Base-by-base conservation (phyloP, 2,113 vertebrate genomes). In the Anser brachyrhynchus region DNA sequence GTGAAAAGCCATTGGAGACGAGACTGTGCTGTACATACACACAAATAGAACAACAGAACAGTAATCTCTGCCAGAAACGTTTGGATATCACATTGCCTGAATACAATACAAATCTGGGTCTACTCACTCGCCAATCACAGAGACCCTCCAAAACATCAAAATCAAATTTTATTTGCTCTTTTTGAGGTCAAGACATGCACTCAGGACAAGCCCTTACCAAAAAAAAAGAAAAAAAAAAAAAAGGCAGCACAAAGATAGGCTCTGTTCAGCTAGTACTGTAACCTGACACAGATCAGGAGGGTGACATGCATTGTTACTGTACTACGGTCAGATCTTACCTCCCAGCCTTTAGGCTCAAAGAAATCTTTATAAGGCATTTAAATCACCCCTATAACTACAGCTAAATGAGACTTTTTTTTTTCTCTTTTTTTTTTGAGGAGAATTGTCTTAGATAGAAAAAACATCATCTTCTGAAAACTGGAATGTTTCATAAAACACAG, bases 161-260 rank as follows among this genome's bases (percentile, higher is more conserved):
- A 21, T 3, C 0, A 0, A 2, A 46, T 83, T 86, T 73, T 2
- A 51, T 79, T 61, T 83, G 37, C 29, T 15, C 41, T 71, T 16
- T 89, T 6, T 46, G 64, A 94, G 91, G 75, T 82, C 71, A 70
- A 41, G 41, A 57, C 64, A 80, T 6, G 55, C 12, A 41, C 25
- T 65, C 21, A 79, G 79, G 74, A 44, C 39, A 66, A 86, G 83
- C 2, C 54, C 39, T 73, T 54, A 37, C 67, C 84, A 69, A 90
- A 67, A 11, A 46, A 46, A 46, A 46, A 19, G 20, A 49, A 10
- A 57, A 26, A 46, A 46, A 46, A 46, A 19, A 46, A 49, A 10
- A 57, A 26, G 46, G 82, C 52, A n/a, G 86, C 52, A 87, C 73
- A 83, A 77, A 90, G 86, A 41, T 58, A 54, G 75, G 85, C 89